Evolutionary conservation across 2,888 invertebrate species (phyloP), one percentile per base, ranked within the genome.

Genomic region (Timema podura): DNA sequence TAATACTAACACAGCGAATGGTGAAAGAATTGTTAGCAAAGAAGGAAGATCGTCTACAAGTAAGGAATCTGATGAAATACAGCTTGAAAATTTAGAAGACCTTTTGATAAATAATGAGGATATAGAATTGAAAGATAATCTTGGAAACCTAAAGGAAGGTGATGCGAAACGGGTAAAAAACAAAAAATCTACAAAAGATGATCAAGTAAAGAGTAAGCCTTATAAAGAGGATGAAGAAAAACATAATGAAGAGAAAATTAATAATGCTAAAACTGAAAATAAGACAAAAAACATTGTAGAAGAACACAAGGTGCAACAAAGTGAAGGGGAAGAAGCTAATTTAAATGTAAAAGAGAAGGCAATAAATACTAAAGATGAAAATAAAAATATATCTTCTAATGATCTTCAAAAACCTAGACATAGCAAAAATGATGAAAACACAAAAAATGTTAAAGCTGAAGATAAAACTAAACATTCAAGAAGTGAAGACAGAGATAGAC

Each of bases 291-390:
- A 75, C 47, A 65, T 71, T 0, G 48, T 65, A 5, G 68, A 84
- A 71, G 83, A 85, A 70, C 84, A 84, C 73, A 84, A 84, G 68
- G 84, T 84, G n/a, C 84, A 85, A 74, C 83, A 72, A 46, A 30
- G 11, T 47, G 45, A 11, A n/a, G 70, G 54, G 79, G 69, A 46
- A 7, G 49, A 68, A 51, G 66, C 59, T 2, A 66, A 71, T 54
- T 30, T 30, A 30, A 30, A 30, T 30, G 30, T 30, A 30, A 30
- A 3, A 30, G 30, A 30, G 30, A 30, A 30, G 30, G 61, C 45
- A 47, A 65, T 45, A 49, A 65, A 67, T 66, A 11, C 45, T n/a
- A 66, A 70, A 46, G 68, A 73, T 54, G 48, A 44, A 11, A 65
- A 72, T 16, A 48, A 72, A 68, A 59, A 74, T 70, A 61, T 51